phyloP scores from a whole-genome alignment of 2,113 vertebrate genomes.

The Sorex araneus region DNA sequence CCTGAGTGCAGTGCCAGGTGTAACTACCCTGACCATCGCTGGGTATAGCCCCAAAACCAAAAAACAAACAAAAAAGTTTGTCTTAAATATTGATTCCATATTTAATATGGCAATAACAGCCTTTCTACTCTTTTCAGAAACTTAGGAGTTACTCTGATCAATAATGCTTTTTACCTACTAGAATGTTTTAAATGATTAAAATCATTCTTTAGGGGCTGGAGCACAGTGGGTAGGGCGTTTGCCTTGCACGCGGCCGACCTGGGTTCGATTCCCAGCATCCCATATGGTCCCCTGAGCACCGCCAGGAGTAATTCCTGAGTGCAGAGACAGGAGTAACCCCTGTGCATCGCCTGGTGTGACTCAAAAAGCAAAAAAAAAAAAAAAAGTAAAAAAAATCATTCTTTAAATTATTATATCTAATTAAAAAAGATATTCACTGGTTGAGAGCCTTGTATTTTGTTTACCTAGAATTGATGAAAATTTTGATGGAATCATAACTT shows the following conservation, averaged over 20 bases:
- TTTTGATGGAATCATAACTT: constrained; percentile 57
- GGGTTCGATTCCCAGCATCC: too few species aligned
- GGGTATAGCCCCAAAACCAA: too few species aligned
- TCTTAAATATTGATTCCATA: constrained; percentile 36
- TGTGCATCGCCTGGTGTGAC: too few species aligned
- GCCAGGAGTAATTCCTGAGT: too few species aligned
- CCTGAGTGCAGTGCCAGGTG: too few species aligned
- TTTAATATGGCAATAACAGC: constrained; percentile 19
- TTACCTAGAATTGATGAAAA: constrained; percentile 57
- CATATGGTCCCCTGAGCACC: too few species aligned
- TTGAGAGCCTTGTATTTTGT: not conserved
- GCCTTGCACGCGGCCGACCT: too few species aligned
- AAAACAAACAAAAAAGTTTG: not conserved
- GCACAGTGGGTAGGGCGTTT: too few species aligned
- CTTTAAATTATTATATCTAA: constrained; percentile 48
- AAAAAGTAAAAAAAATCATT: too few species aligned
- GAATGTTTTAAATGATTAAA: constrained; percentile 57
- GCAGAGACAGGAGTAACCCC: too few species aligned
- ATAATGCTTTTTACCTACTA: constrained; percentile 23
- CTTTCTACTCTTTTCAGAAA: constrained; percentile 40
- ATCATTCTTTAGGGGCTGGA: constrained; percentile 51
- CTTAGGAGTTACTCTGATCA: constrained; percentile 24
- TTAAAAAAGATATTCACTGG: constrained; percentile 52
- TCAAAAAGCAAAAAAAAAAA: too few species aligned
- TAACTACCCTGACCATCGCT: too few species aligned